Evolutionary conservation across 2,797 vertebrate species (phyloP).

Genomic region (Sebastes alutus): DNA sequence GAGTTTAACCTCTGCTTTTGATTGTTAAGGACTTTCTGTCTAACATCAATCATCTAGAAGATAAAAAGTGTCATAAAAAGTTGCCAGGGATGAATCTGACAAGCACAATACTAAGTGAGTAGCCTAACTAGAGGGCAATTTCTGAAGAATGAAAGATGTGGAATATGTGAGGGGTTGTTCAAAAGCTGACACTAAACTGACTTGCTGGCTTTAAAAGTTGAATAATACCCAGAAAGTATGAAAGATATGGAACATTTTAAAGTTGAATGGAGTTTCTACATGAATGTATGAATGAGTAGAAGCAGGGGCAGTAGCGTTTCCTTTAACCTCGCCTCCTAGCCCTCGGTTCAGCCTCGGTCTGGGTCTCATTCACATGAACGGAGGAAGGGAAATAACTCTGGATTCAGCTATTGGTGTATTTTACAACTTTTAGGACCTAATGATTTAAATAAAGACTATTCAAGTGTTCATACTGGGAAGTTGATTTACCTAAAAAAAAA

Average conservation of each 20-base stretch:
- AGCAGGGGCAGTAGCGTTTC: no score
- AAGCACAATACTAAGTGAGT: constrained; percentile 14
- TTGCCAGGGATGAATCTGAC: constrained; percentile 9
- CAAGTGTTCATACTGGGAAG: no score
- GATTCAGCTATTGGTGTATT: no score
- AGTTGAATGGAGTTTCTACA: no score
- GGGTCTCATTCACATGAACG: no score
- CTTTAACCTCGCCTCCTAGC: no score
- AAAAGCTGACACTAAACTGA: background rate
- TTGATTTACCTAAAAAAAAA: no score
- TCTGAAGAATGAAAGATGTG: background rate
- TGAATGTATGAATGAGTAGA: background rate
- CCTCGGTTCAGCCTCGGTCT: no score
- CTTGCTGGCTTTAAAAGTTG: background rate
- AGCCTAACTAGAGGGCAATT: background rate
- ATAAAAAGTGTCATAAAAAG: background rate
- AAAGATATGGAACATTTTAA: background rate
- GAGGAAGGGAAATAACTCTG: no score
- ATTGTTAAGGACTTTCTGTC: constrained; percentile 3
- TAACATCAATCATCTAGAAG: constrained; percentile 1
- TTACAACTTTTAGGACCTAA: no score
- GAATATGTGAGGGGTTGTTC: background rate
- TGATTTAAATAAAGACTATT: no score
- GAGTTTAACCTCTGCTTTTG: background rate
- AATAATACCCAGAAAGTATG: background rate